phyloP scores from a whole-genome alignment of 1,140 invertebrate species.

The Drosophila lacteicornis region DNA sequence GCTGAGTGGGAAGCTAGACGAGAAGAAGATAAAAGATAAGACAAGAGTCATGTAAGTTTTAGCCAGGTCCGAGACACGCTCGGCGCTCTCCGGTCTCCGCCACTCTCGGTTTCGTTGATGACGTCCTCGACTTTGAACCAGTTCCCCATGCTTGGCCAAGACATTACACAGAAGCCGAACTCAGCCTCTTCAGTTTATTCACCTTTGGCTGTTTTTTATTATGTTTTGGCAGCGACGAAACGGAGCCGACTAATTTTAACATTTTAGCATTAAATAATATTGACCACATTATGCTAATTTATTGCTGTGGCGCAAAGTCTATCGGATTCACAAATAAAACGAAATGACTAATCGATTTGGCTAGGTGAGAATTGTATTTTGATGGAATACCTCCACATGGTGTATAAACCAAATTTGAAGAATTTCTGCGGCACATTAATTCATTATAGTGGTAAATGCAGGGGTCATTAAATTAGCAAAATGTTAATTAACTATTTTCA shows the following conservation, averaged over 20 bases:
- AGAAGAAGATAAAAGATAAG: constrained; percentile 14
- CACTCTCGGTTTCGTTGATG: constrained; percentile 65
- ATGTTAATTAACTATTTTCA: not conserved
- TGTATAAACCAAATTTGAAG: not conserved
- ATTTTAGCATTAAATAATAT: constrained; percentile 54
- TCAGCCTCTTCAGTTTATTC: constrained; percentile 62
- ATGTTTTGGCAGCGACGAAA: constrained; percentile 51
- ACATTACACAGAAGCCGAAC: constrained; percentile 55
- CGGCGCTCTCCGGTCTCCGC: not conserved
- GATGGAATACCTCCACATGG: constrained; percentile 12
- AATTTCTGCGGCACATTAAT: not conserved
- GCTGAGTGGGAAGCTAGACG: not conserved
- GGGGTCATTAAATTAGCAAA: not conserved
- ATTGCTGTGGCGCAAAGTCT: constrained; percentile 12
- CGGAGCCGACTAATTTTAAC: constrained; percentile 46
- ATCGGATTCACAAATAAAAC: constrained; percentile 1
- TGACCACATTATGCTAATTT: constrained; percentile 59
- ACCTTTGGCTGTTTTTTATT: constrained; percentile 62
- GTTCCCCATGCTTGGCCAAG: constrained; percentile 48
- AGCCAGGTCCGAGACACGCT: constrained; percentile 6
- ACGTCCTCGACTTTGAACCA: constrained; percentile 77
- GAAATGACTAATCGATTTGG: constrained; percentile 47
- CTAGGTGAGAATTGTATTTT: constrained; percentile 27
- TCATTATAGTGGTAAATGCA: not conserved
- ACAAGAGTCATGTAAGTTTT: constrained; percentile 25